A percentile compares a stretch with the other conserved stretches of the same genome.
Conservation (phyloP, 2,797 vertebrate genomes). For the Sciurus vulgaris region DNA sequence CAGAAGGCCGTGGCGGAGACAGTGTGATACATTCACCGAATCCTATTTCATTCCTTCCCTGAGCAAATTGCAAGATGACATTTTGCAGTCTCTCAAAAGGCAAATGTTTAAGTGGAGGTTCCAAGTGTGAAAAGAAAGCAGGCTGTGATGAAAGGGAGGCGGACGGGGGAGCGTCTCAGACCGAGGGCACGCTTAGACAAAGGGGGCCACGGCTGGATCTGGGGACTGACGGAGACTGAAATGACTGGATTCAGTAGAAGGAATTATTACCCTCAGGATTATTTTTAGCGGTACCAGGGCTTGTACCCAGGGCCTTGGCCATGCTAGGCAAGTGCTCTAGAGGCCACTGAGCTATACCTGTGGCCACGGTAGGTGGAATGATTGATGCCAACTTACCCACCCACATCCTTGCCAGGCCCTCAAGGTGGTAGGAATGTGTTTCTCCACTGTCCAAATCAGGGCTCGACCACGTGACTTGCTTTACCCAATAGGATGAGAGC, state of each 20-base stretch:
- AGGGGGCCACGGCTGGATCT: not conserved
- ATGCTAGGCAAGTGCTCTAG: too few species aligned
- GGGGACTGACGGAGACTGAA: not conserved
- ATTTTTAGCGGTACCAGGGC: too few species aligned
- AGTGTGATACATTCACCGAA: not conserved
- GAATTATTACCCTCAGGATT: not conserved
- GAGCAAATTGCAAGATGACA: not conserved
- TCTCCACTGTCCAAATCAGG: not conserved
- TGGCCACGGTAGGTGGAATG: not conserved
- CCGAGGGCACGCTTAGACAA: not conserved
- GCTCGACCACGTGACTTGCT: not conserved
- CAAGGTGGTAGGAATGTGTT: not conserved
- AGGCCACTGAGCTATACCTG: too few species aligned
- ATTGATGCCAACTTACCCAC: rapidly evolving
- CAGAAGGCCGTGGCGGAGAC: not conserved
- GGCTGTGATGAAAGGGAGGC: not conserved
- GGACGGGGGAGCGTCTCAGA: not conserved
- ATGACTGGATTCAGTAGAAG: not conserved
- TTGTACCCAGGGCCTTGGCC: too few species aligned
- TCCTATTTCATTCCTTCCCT: not conserved
- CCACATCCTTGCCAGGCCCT: not conserved
- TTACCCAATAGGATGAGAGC: not conserved
- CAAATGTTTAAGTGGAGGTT: not conserved
- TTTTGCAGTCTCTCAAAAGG: not conserved
- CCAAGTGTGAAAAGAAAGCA: not conserved